Conservation (phyloP, 30 jellyfish, hydroid and myxozoan genomes). For the Pelagia noctiluca region DNA sequence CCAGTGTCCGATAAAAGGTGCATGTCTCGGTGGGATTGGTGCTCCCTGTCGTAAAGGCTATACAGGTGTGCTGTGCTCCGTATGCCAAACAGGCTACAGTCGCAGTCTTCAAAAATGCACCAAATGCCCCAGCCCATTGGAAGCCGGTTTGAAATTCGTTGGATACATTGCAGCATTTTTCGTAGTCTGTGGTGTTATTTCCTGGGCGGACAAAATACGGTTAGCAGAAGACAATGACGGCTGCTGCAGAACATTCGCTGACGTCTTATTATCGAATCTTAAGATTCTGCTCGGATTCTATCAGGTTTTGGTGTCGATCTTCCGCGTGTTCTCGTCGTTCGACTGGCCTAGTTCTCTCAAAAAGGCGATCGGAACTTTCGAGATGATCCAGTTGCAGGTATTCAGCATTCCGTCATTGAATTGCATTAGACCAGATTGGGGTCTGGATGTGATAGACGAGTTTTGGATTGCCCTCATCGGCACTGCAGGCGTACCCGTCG, state of each 20-base stretch:
- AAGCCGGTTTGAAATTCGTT: constrained; percentile 17
- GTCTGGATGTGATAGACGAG: constrained; percentile 26
- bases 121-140: constrained; percentile 36
- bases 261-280: constrained; percentile 40
- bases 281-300: constrained; percentile 53
- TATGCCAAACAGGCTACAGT: constrained; percentile 48
- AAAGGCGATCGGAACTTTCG: not conserved
- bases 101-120: constrained; percentile 39
- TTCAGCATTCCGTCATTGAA: constrained; percentile 43
- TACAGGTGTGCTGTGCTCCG: constrained; percentile 65
- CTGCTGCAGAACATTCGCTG: constrained; percentile 45
- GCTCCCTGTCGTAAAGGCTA: constrained; percentile 46
- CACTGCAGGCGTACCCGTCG: constrained; percentile 36
- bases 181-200: constrained; percentile 25
- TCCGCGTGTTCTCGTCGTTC: constrained; percentile 17
- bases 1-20: constrained; percentile 51
- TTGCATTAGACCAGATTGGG: constrained; percentile 39
- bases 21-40: constrained; percentile 66
- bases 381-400: constrained; percentile 39
- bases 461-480: constrained; percentile 25
- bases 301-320: constrained; percentile 18
- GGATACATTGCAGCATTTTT: constrained; percentile 25
- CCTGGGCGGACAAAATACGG: constrained; percentile 40
- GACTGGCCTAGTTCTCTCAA: constrained; percentile 48
- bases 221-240: not conserved